Conservation (phyloP, 2,888 invertebrate genomes). For the Aromia moschata region DNA sequence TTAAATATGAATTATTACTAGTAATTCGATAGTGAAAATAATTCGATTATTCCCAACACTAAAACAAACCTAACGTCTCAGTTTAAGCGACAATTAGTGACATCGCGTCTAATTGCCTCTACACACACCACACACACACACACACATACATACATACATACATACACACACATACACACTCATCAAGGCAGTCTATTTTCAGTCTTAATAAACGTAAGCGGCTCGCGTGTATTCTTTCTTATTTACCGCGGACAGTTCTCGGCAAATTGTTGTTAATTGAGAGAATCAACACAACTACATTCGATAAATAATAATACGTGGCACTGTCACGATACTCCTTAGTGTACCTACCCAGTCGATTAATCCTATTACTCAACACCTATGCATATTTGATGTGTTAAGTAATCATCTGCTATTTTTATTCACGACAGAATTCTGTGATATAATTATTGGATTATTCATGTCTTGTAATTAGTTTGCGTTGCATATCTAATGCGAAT, state of each 20-base stretch:
- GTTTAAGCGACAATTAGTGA: slow-evolving; percentile 4
- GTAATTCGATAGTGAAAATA: not conserved
- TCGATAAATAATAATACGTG: not conserved
- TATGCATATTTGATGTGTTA: slow-evolving; percentile 5
- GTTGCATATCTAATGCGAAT: slow-evolving; percentile 2
- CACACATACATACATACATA: no score
- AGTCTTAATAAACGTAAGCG: slow-evolving; percentile 8
- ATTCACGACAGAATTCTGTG: not conserved
- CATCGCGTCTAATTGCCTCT: slow-evolving; percentile 17
- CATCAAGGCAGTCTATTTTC: slow-evolving; percentile 3
- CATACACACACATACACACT: no score
- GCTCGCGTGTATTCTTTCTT: slow-evolving; percentile 13
- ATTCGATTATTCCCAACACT: not conserved
- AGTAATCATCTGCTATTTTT: slow-evolving; percentile 6
- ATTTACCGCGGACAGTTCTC: slow-evolving; percentile 7
- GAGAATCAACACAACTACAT: slow-evolving; percentile 3
- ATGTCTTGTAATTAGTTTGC: not conserved
- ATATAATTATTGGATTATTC: not conserved
- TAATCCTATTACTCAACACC: slow-evolving; percentile 2
- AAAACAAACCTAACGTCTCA: not conserved
- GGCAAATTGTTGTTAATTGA: slow-evolving; percentile 18
- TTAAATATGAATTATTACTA: no score
- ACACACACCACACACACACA: no score
- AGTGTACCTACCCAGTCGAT: not conserved
- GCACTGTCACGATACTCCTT: not conserved